Evolutionary conservation across 2,113 vertebrate genomes (phyloP), one percentile per base, ranked within the genome.

Genomic region (Puntigrus tetrazona): DNA sequence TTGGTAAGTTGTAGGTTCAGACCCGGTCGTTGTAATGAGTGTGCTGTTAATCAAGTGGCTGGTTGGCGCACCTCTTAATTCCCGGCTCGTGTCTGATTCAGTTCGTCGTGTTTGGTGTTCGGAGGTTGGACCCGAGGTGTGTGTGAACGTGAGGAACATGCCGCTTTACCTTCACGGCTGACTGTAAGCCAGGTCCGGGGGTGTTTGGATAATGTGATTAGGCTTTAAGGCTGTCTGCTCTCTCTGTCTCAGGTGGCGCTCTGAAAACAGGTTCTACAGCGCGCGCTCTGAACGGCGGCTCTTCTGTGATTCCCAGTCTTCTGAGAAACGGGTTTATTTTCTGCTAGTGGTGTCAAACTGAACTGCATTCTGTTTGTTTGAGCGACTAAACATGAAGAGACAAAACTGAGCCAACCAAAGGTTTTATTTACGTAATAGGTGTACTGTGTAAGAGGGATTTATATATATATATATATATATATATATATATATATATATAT

Each of bases 201-300:
- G 61, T 65, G 61, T 65, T 65, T 38, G 65, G 65, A 69, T 69
- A 69, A 69, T 38, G 20, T 11, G 65, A 69, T 69, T 69, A 47
- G 27, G 14, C 31, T 75, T 29, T 75, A 47, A 47, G 10, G 14
- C 16, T 50, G 14, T 50, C 14, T 8, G 13, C 41, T 74, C n/a
- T 27, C 43, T 29, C 38, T 67, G 7, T 67, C 63, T 67, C 63
- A 43, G 38, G 38, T 27, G 38, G 14, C 25, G 2, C 3, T 43
- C 45, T 73, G 25, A n/a, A 73, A 41, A 27, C 69, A 16, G 38
- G 69, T n/a, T n/a, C n/a, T n/a, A n/a, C n/a, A n/a, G n/a, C n/a
- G n/a, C n/a, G n/a, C n/a, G n/a, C n/a, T n/a, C n/a, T n/a, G n/a
- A n/a, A n/a, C n/a, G n/a, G n/a, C n/a, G n/a, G n/a, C n/a, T n/a